Evolutionary conservation across 2,113 vertebrate species (phyloP).

Genomic region (Limnothrissa miodon): DNA sequence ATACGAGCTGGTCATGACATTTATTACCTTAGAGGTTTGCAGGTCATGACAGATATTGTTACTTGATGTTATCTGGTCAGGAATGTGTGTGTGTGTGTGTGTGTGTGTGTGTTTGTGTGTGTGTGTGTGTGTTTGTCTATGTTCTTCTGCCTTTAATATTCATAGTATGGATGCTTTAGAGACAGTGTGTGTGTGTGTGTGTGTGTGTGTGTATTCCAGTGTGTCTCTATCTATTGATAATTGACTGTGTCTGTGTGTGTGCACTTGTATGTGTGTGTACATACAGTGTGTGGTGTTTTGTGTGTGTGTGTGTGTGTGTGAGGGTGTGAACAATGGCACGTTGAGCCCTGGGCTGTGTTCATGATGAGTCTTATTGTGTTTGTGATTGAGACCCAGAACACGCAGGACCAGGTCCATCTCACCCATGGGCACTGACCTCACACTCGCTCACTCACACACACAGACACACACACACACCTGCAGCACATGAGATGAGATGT

Average conservation of each 20-base stretch:
- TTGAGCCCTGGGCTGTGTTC: not conserved
- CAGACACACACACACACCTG: not conserved
- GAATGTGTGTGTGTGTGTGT: not conserved
- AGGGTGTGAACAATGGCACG: not conserved
- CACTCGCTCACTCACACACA: not conserved
- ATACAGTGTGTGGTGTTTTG: not conserved
- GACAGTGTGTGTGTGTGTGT: no score
- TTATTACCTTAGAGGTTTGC: not conserved
- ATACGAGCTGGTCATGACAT: not conserved
- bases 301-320: not conserved
- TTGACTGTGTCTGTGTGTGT: no score
- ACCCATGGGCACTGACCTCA: not conserved
- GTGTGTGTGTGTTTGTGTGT: no score
- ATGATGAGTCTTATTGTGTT: not conserved
- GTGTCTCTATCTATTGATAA: no score
- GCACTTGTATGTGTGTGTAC: no score
- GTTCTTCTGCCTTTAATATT: not conserved
- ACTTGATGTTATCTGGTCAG: not conserved
- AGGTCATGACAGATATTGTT: not conserved
- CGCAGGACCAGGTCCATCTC: not conserved
- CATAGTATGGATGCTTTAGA: no score
- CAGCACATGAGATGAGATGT: no score
- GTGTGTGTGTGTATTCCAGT: no score
- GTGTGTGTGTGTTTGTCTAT: not conserved
- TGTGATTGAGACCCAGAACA: slow-evolving; percentile 7